phyloP scores from a whole-genome alignment of 2,888 invertebrate genomes.

The Yponomeuta sedellus region DNA sequence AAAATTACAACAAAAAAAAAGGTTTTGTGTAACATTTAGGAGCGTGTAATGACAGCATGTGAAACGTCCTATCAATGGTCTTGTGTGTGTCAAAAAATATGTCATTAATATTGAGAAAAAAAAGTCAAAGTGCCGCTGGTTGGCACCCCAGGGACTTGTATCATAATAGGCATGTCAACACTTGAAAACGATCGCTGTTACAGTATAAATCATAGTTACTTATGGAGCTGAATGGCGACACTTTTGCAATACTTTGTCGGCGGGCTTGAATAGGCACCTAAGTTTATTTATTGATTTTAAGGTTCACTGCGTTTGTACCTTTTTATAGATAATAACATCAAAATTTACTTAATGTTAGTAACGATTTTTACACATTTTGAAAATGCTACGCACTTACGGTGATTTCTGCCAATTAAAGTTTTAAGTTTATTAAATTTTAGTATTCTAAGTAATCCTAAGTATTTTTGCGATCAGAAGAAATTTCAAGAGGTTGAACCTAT shows the following conservation, averaged over 20 bases:
- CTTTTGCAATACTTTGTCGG: slow-evolving; percentile 60
- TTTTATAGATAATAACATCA: background rate
- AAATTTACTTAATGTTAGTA: background rate
- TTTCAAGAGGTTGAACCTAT: background rate
- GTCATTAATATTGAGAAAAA: slow-evolving; percentile 62
- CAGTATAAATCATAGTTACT: slow-evolving; percentile 66
- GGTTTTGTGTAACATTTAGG: slow-evolving; percentile 35
- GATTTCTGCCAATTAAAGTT: too few relatives aligned
- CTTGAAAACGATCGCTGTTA: slow-evolving; percentile 55
- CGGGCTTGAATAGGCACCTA: slow-evolving; percentile 44
- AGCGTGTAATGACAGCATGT: slow-evolving; percentile 69
- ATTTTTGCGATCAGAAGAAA: too few relatives aligned
- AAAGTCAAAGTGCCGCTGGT: slow-evolving; percentile 51
- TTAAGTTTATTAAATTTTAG: too few relatives aligned
- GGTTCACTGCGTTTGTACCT: slow-evolving; percentile 18
- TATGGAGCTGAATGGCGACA: slow-evolving; percentile 44
- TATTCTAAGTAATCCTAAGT: too few relatives aligned
- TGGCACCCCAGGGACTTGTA: slow-evolving; percentile 65
- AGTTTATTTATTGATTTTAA: slow-evolving; percentile 60
- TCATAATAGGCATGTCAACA: slow-evolving; percentile 73
- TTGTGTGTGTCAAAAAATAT: slow-evolving; percentile 67
- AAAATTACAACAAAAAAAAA: slow-evolving; percentile 2
- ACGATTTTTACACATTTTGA: background rate
- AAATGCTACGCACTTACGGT: too few relatives aligned
- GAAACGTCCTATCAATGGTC: slow-evolving; percentile 66